These are phyloP conservation scores for Drosophila eugracilis DNA, from an alignment of 1,140 invertebrate species.

Conservation along the genomic window DNA sequence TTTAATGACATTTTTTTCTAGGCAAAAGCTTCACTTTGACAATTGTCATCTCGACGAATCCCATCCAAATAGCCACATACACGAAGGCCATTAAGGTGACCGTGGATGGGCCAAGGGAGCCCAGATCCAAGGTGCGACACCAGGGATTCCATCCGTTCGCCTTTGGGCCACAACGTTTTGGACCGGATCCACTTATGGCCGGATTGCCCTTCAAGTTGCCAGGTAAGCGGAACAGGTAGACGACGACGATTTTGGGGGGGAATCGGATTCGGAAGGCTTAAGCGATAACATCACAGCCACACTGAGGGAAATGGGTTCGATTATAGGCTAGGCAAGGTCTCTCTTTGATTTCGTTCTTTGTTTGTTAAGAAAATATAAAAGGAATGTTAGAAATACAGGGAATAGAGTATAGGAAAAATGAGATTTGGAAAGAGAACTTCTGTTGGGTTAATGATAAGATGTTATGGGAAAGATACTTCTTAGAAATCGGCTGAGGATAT, in stretches of 20 bases:
- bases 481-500: no score
- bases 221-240: conserved; percentile 86
- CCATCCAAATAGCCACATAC: conserved; percentile 96
- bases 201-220: conserved; percentile 93
- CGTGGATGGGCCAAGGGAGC: conserved; percentile 98
- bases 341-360: no score
- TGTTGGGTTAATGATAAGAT: no score
- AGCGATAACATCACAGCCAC: conserved; percentile 20
- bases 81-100: conserved; percentile 99
- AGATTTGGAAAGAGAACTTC: no score
- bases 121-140: conserved; percentile 95
- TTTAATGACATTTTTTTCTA: conserved; percentile 81
- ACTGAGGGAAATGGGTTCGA: background rate
- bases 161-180: conserved; percentile 92
- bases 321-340: no score
- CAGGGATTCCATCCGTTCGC: conserved; percentile 94
- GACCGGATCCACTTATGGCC: conserved; percentile 91
- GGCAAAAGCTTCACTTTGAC: conserved; percentile 99
- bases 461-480: no score
- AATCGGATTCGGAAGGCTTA: conserved; percentile 5
- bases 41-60: conserved; percentile 96
- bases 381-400: no score
- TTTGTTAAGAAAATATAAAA: no score
- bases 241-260: background rate
- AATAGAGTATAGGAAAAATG: no score